Percentiles rank a stretch among this genome's conserved stretches.
phyloP scores from a whole-genome alignment of 1,140 invertebrate genomes.

The Listronotus bonariensis region DNA sequence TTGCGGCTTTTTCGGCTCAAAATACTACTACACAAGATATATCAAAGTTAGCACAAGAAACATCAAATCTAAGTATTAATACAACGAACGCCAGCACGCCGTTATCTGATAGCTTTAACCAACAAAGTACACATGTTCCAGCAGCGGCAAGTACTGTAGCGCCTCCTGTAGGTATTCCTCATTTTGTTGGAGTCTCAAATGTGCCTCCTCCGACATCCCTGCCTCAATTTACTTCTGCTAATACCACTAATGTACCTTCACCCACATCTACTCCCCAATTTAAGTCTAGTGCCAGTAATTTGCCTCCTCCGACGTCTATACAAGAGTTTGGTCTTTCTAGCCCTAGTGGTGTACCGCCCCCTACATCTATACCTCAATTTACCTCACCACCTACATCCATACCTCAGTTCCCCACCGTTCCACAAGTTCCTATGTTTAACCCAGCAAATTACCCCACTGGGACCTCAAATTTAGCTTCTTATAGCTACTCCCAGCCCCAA shows the following conservation, averaged over 20 bases:
- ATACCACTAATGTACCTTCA: background rate
- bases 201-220: conserved; percentile 15
- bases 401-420: conserved; percentile 8
- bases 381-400: conserved; percentile 7
- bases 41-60: conserved; percentile 23
- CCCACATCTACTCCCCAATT: background rate
- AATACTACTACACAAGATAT: conserved; percentile 11
- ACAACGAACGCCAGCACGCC: background rate
- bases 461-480: background rate
- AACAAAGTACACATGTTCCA: background rate
- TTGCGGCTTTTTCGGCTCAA: background rate
- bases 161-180: background rate
- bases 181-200: conserved; percentile 13
- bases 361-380: conserved; percentile 4
- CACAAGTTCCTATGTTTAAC: conserved; percentile 30
- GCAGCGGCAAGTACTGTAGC: background rate
- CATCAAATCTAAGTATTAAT: conserved; percentile 23
- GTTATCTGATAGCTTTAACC: background rate
- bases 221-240: conserved; percentile 12
- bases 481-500: conserved; percentile 28
- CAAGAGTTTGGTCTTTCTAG: background rate
- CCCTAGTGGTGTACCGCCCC: background rate
- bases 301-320: conserved; percentile 15
- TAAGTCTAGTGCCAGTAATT: background rate
- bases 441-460: conserved; percentile 3